Percentiles rank a stretch among this genome's conserved stretches.
Conservation (phyloP, 1,140 invertebrate species). For the Pseudoatta argentina region DNA sequence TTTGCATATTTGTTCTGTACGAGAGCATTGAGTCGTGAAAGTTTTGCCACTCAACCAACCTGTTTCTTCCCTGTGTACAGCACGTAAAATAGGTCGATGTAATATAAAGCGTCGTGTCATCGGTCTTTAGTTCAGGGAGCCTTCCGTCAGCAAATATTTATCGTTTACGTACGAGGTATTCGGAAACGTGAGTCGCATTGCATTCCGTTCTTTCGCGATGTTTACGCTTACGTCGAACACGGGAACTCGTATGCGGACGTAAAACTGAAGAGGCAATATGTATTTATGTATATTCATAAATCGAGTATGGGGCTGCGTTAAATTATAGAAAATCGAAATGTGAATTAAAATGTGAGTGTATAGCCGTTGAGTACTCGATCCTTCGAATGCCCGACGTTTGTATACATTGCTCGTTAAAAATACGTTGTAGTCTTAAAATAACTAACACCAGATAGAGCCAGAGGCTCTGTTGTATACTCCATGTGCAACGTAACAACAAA, state of each 20-base stretch:
- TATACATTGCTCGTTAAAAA: neutral
- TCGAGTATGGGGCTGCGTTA: neutral
- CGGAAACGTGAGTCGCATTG: constrained; percentile 22
- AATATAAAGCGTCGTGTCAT: constrained; percentile 38
- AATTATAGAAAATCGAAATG: constrained; percentile 33
- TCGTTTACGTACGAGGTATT: constrained; percentile 20
- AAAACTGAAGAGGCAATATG: neutral
- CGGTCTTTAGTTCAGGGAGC: constrained; percentile 14
- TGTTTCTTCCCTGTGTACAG: neutral
- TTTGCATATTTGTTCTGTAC: neutral
- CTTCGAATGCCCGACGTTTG: neutral
- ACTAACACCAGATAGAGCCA: neutral
- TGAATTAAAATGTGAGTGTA: constrained; percentile 11
- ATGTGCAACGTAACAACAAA: neutral
- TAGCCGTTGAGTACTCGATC: neutral
- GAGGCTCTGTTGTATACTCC: neutral
- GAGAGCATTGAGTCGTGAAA: constrained; percentile 23
- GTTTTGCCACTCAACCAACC: constrained; percentile 9
- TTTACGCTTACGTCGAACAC: constrained; percentile 7
- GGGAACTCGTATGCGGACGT: neutral
- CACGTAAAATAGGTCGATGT: constrained; percentile 13
- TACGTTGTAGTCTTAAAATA: constrained; percentile 27
- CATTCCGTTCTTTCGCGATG: constrained; percentile 11
- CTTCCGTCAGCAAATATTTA: constrained; percentile 35
- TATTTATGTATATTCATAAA: constrained; percentile 28